Percentiles rank a stretch among this genome's conserved stretches.
Conservation (phyloP, 1,140 invertebrate genomes). For the Tetramorium alpestre region DNA sequence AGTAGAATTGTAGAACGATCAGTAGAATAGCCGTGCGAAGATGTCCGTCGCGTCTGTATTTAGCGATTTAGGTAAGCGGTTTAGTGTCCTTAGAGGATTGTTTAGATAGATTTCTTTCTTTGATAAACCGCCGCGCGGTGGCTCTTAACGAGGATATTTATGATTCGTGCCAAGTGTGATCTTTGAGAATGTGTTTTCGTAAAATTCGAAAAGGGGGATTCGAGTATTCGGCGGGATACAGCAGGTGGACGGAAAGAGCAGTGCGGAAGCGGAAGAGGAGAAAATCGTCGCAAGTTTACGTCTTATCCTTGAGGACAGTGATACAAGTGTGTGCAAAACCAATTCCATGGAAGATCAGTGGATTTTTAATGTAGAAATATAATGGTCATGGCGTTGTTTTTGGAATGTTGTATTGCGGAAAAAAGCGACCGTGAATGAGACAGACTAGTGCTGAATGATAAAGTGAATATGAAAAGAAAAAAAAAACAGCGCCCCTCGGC, state of each 20-base stretch:
- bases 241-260: conserved; percentile 15
- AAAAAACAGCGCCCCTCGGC: conserved; percentile 49
- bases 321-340: conserved; percentile 61
- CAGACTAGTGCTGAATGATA: conserved; percentile 53
- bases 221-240: conserved; percentile 18
- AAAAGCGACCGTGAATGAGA: conserved; percentile 19
- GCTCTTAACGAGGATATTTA: conserved; percentile 78
- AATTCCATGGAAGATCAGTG: conserved; percentile 67
- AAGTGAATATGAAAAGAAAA: conserved; percentile 42
- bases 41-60: conserved; percentile 81
- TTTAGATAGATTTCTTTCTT: conserved; percentile 80
- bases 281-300: conserved; percentile 32
- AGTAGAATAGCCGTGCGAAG: conserved; percentile 78
- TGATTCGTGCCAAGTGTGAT: conserved; percentile 79
- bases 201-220: conserved; percentile 5
- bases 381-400: conserved; percentile 41
- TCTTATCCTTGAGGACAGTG: conserved; percentile 51
- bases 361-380: conserved; percentile 62
- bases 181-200: conserved; percentile 58
- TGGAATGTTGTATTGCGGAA: conserved; percentile 22
- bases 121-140: conserved; percentile 78
- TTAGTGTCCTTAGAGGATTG: conserved; percentile 81
- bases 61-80: conserved; percentile 80
- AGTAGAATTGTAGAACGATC: conserved; percentile 75
- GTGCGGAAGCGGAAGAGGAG: conserved; percentile 33